Percentiles rank a stretch among this genome's conserved stretches.
Evolutionary conservation across 2,113 vertebrate species (phyloP).

Genomic region (Sterrhoptilus dennistouni): DNA sequence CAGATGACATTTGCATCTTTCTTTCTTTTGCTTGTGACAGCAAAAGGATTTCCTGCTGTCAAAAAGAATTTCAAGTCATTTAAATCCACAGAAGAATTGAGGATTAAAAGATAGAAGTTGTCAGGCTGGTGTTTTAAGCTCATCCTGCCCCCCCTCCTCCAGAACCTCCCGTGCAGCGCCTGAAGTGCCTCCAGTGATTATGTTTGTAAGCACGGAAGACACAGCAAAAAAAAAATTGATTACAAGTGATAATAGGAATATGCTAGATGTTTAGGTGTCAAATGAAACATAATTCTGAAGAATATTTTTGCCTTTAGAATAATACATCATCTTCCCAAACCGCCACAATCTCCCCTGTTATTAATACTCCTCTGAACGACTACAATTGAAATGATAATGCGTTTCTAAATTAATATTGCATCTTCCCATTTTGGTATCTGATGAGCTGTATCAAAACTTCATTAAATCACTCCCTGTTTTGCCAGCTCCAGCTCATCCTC

Average conservation of each 20-base stretch:
- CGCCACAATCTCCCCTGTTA: constrained; percentile 46
- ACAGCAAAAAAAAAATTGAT: constrained; percentile 16
- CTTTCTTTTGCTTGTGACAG: not conserved
- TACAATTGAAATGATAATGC: constrained; percentile 68
- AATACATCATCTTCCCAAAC: constrained; percentile 59
- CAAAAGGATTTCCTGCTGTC: constrained; percentile 16
- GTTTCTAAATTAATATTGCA: constrained; percentile 69
- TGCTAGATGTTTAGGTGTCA: constrained; percentile 61
- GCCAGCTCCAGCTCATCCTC: constrained; percentile 24
- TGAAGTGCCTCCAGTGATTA: constrained; percentile 14
- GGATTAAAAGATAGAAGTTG: constrained; percentile 33
- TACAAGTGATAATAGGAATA: constrained; percentile 46
- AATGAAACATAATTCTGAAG: constrained; percentile 61
- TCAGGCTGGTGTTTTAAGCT: not conserved
- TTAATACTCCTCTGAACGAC: constrained; percentile 58
- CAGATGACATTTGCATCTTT: not conserved
- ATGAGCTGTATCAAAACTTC: constrained; percentile 74
- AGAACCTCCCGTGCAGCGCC: not conserved
- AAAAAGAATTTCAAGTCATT: not conserved
- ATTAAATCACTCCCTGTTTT: constrained; percentile 67
- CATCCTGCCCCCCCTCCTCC: not conserved
- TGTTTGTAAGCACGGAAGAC: not conserved
- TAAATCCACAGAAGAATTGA: constrained; percentile 1
- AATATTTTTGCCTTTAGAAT: constrained; percentile 57
- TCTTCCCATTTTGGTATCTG: constrained; percentile 65